Percentiles rank a stretch among this genome's conserved stretches.
phyloP scores from a whole-genome alignment of 2,888 invertebrate species.

The Fabriciana adippe region DNA sequence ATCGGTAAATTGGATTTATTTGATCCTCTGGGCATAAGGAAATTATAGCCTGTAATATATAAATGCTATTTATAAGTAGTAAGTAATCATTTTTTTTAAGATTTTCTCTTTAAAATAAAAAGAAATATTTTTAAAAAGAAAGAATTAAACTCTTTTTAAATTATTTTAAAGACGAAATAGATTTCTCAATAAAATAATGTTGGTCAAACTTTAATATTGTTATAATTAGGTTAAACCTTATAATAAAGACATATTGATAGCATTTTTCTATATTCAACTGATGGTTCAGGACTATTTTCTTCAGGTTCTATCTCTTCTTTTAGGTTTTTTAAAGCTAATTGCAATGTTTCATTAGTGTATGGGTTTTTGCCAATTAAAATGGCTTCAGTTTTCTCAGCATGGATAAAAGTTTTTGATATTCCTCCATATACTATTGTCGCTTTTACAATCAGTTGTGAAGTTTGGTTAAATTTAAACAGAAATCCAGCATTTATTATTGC shows the following conservation, averaged over 20 bases:
- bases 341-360: constrained; percentile 66
- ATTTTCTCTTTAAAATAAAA: no score
- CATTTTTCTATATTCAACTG: constrained; percentile 81
- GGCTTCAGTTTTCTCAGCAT: constrained; percentile 80
- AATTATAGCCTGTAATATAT: constrained; percentile 72
- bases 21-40: constrained; percentile 78
- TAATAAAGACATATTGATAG: constrained; percentile 84
- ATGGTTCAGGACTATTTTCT: constrained; percentile 76
- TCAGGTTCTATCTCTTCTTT: constrained; percentile 53
- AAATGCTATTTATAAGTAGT: constrained; percentile 24
- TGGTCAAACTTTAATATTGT: background rate
- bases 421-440: constrained; percentile 84
- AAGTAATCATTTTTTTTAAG: no score
- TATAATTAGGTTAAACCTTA: constrained; percentile 57
- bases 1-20: constrained; percentile 72
- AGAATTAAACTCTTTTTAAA: no score
- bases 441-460: constrained; percentile 60
- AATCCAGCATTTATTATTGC: constrained; percentile 90
- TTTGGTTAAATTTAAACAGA: constrained; percentile 77
- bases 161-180: no score
- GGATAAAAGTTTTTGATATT: constrained; percentile 67
- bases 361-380: constrained; percentile 68
- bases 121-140: no score
- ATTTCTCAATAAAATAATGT: no score
- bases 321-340: constrained; percentile 56